Evolutionary conservation across 2,113 vertebrate genomes (phyloP).

Genomic region (Alethe castanea): DNA sequence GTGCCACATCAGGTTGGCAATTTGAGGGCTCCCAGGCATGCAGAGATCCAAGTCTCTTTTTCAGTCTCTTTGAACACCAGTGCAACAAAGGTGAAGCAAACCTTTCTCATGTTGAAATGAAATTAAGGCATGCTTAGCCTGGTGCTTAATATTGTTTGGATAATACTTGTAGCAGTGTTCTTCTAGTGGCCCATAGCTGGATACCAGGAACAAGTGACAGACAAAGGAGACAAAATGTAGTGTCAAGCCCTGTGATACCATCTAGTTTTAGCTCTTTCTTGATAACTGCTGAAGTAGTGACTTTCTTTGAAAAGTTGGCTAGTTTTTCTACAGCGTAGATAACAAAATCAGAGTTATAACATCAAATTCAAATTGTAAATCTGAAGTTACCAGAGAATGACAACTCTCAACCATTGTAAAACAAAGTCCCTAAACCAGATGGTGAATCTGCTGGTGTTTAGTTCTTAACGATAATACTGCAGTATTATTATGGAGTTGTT

Average conservation of each 20-base stretch:
- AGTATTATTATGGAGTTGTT: neutral
- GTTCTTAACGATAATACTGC: conserved; percentile 43
- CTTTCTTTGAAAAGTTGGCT: neutral
- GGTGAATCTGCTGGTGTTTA: conserved; percentile 55
- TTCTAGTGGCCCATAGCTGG: neutral
- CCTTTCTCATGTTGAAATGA: neutral
- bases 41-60: neutral
- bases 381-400: conserved; percentile 24
- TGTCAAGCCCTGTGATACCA: neutral
- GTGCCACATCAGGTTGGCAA: neutral
- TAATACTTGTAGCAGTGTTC: neutral
- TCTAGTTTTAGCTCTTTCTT: conserved; percentile 8
- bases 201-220: neutral
- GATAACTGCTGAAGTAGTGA: neutral
- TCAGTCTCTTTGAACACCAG: neutral
- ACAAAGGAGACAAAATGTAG: neutral
- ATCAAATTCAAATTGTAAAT: conserved; percentile 37
- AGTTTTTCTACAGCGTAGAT: neutral
- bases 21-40: neutral
- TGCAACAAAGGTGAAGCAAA: neutral
- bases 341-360: conserved; percentile 7
- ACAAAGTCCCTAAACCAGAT: conserved; percentile 48
- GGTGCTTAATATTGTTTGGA: neutral
- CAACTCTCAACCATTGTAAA: conserved; percentile 45
- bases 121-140: neutral